Evolutionary conservation across 2,113 vertebrate genomes (phyloP), one percentile per base, ranked within the genome.

Genomic region (Maccullochella peelii): DNA sequence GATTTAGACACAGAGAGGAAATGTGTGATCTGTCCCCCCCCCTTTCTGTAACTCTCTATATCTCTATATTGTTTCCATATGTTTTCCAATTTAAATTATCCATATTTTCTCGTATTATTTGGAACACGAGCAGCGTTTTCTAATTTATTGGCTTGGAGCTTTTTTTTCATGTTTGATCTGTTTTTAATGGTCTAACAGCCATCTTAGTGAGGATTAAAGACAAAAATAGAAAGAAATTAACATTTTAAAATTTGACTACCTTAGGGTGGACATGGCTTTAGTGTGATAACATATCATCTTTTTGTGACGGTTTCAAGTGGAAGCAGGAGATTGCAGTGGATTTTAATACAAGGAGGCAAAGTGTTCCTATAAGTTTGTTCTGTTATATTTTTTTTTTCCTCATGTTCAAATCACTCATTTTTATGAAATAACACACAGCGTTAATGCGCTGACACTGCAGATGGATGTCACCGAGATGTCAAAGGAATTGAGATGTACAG

Each of bases 391-490:
- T 49, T n/a, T n/a, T n/a, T n/a, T n/a, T n/a, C 44, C 44, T 23
- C 36, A 9, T 23, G 62, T 75, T 75, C 42, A 79, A 67, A 77
- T 79, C 54, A 42, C 10, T 69, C 52, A 83, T 76, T 77, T 72
- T 30, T 36, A 81, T 79, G 66, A 86, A 83, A 77, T 78, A 79
- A 82, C 84, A 70, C 58, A 15, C 59, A 47, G 23, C 4, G 16
- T 72, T 72, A 84, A 82, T 79, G 88, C 4, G 30, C 66, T 79
- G 86, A 88, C 90, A 74, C 78, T 85, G 89, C 91, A 92, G 88
- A 93, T 82, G 88, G 90, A 92, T 80, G 79, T 84, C 65, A 77
- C 75, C 1, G 65, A 87, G 65, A 88, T 86, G 88, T 89, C 85
- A 90, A 57, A 87, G 83, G 77, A 80, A 77, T 72, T 66, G 89